Base-by-base conservation (phyloP, 2,113 vertebrate genomes). In the Patagioenas fasciata region DNA sequence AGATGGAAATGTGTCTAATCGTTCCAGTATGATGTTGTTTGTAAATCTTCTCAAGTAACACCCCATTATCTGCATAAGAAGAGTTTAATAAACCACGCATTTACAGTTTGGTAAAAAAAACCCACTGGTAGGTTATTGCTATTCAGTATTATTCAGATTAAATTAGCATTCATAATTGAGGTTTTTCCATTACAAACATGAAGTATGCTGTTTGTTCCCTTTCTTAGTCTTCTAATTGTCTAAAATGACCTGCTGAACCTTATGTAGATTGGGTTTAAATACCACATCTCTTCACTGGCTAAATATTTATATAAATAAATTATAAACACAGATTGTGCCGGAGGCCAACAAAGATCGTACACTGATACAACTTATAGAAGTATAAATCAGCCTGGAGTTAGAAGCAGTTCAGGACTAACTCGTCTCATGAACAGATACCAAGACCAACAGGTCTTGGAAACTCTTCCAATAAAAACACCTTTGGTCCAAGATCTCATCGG, bases 221-320 rank as follows among this genome's bases (percentile, higher is more conserved):
- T 88, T 85, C 77, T 79, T n/a, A 6, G 42, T 72, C 85, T 89
- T 88, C 80, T 42, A 80, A 85, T 96, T 92, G 77, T 79, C 20
- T 7, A 38, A 77, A 93, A 77, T 34, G 95, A 93, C 81, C 80
- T 47, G 70, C 61, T 93, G 77, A 97, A 86, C 62, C 34, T 88
- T 69, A 34, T 42, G 70, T 4, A 95, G 77, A 95, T 38, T 71
- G 32, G 21, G 74, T 89, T 96, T 90, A 93, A 95, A 90, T 85
- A 73, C 24, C 75, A 53, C 93, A 58, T 79, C 80, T 72, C 91
- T 56, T 94, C 91, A 90, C 25, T 65, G 29, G 32, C 56, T 92
- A 86, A 95, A 89, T 67, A 80, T 93, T 93, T 57, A 66, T 57
- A 80, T 44, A 62, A 92, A 95, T 88, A 77, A 85, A 95, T 80